Evolutionary conservation across 2,888 invertebrate genomes (phyloP), one percentile per base, ranked within the genome.

Genomic region (Lasiommata megera): DNA sequence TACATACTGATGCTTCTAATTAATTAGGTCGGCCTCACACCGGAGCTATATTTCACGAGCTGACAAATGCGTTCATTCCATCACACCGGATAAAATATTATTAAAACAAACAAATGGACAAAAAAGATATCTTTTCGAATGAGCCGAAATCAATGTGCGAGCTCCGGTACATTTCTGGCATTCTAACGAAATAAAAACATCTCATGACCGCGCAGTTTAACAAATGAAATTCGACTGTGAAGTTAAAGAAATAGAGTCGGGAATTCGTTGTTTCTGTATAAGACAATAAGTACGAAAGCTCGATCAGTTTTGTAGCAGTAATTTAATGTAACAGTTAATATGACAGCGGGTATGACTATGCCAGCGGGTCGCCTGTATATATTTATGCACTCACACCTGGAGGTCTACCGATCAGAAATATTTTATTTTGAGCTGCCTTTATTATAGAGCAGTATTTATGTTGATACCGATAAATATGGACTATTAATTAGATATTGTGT

Each of bases 251-350:
- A 58, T 74, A 75, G 46, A 61, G 74, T 67, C 17, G 47, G 29
- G 63, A 70, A 74, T 80, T 7, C 63, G 6, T 58, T 75, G 72
- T n/a, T 6, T 11, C 12, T 1, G 1, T 46, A 54, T 58, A 62
- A 73, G 79, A 76, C 80, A 82, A 81, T 87, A 84, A 79, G 83
- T 78, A 74, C 69, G 77, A 79, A 76, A 79, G 77, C 75, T 82
- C 76, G 82, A 80, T 80, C 79, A 74, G 80, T 83, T 87, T 76
- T 69, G 81, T 76, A 81, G 82, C 78, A 79, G 88, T 90, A 90
- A 90, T 90, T 90, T 90, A 90, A 90, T 87, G 89, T 89, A 87
- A 88, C 88, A 90, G 89, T 88, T 90, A 89, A 89, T 90, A 88
- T 89, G 90, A 90, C 90, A 90, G 90, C 87, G 72, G 79, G 84